Conservation (phyloP, 2,888 invertebrate genomes). For the Auanema freiburgensis region DNA sequence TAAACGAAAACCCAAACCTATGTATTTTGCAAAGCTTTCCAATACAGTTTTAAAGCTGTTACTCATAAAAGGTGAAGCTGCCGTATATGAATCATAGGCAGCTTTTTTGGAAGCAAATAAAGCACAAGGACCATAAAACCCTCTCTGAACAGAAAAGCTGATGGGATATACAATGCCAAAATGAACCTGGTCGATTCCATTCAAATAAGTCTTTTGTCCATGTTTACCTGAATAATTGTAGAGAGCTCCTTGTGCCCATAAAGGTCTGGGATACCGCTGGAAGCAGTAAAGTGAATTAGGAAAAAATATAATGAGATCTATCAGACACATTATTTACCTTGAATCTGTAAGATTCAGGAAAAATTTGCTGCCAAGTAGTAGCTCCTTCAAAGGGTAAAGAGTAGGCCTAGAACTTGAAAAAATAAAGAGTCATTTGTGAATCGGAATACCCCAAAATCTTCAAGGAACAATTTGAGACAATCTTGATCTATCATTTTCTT, state of each 20-base stretch:
- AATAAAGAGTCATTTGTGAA: too few species aligned
- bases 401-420: too few species aligned
- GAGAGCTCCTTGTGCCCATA: conserved; percentile 14
- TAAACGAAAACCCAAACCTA: conserved; percentile 7
- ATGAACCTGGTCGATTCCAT: neutral
- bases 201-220: neutral
- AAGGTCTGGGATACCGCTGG: conserved; percentile 14
- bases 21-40: conserved; percentile 10
- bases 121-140: conserved; percentile 3
- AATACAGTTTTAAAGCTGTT: conserved; percentile 1
- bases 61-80: conserved; percentile 1
- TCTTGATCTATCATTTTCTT: neutral
- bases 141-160: neutral
- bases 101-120: conserved; percentile 5
- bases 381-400: neutral
- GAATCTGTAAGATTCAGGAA: neutral
- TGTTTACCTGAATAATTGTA: neutral
- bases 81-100: conserved; percentile 2
- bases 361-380: neutral
- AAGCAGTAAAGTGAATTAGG: too few species aligned
- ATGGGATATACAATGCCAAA: neutral
- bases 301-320: too few species aligned
- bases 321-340: neutral
- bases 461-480: neutral
- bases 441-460: conserved; percentile 7